These are phyloP conservation scores for Mya arenaria DNA, from an alignment of 1,140 invertebrate species.

Conservation along the genomic window DNA sequence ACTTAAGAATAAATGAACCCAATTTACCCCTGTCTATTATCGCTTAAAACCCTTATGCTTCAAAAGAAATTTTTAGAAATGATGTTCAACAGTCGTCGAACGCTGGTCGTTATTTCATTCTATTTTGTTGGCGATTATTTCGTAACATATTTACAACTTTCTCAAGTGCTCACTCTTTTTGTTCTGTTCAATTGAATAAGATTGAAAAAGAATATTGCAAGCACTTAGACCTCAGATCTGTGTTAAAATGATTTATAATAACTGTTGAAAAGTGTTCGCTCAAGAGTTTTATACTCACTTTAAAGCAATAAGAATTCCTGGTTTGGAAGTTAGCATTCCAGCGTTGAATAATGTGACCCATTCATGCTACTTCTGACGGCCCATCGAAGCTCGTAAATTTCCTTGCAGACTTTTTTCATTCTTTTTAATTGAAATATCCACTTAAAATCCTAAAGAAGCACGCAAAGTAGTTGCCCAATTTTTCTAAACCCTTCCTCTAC, in stretches of 20 bases:
- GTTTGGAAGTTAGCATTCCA: no score
- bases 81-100: neutral
- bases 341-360: no score
- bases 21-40: slow-evolving; percentile 11
- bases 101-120: neutral
- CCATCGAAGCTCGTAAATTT: no score
- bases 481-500: neutral
- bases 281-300: no score
- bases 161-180: neutral
- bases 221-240: neutral
- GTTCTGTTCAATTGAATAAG: neutral
- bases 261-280: no score
- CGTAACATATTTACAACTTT: slow-evolving; percentile 5
- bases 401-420: no score
- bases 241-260: neutral
- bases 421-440: slow-evolving; percentile 6
- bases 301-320: no score
- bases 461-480: neutral
- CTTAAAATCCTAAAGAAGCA: neutral
- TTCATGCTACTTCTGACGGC: no score
- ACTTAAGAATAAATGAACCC: slow-evolving; percentile 36
- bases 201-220: neutral
- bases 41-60: neutral
- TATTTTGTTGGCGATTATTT: neutral
- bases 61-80: neutral